A percentile compares a stretch with the other conserved stretches of the same genome.
Evolutionary conservation across 2,797 vertebrate species (phyloP).

Genomic region (Austrolebias charrua): DNA sequence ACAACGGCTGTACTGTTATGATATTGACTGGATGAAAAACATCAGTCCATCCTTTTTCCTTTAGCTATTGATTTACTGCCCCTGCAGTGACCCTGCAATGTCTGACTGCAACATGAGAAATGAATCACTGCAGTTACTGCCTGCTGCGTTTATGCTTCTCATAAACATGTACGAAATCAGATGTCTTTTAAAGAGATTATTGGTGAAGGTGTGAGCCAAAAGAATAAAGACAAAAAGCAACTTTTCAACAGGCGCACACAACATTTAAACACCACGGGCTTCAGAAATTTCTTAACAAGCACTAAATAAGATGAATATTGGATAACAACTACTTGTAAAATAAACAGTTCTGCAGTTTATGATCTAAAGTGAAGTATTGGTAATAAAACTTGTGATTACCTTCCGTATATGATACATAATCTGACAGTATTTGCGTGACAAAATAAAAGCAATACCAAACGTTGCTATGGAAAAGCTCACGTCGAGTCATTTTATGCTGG

Average conservation of each 20-base stretch:
- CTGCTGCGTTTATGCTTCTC: neutral
- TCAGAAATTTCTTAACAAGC: neutral
- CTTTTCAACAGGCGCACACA: neutral
- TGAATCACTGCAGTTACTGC: slow-evolving; percentile 7
- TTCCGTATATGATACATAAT: no score
- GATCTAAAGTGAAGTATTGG: no score
- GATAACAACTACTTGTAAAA: no score
- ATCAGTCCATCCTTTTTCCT: slow-evolving; percentile 1
- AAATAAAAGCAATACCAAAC: slow-evolving; percentile 12
- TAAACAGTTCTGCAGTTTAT: no score
- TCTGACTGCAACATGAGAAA: slow-evolving; percentile 31
- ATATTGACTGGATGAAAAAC: neutral
- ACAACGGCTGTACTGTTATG: no score
- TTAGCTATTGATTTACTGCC: slow-evolving; percentile 38
- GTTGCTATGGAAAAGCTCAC: slow-evolving; percentile 36
- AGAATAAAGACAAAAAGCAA: neutral
- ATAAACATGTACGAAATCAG: neutral
- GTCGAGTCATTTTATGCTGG: slow-evolving; percentile 40
- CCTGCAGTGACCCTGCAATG: slow-evolving; percentile 34
- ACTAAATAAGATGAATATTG: neutral
- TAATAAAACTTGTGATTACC: no score
- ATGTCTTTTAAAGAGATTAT: neutral
- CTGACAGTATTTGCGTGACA: neutral
- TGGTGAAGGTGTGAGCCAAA: neutral
- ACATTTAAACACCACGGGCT: neutral